Evolutionary conservation across 2,797 vertebrate genomes (phyloP), one percentile per base, ranked within the genome.

Genomic region (Siniperca obscura): DNA sequence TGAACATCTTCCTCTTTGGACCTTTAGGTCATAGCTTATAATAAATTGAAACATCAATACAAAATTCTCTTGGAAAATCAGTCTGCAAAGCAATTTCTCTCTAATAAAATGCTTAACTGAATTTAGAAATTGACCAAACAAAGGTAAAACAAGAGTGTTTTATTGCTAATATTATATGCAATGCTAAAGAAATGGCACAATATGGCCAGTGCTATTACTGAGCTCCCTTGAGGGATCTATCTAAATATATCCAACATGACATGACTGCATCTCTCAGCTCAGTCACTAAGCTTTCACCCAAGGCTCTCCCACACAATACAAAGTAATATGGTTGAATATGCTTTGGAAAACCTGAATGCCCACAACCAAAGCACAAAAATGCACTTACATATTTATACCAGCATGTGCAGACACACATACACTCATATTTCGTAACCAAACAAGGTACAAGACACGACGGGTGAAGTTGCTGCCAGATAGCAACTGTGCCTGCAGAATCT

Each of bases 201-300:
- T 86, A 86, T 87, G 80, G 84, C 71, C 75, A 57, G 74, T 50
- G 73, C 78, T 88, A 85, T 84, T 80, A 88, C 80, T 80, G 80
- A 83, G 55, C 46, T 40, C 79, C 89, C 82, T 74, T 21, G 52
- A 77, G 83, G 82, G 80, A 84, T 55, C 42, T 2, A 36, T 88
- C 89, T 91, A 92, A 93, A 93, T 88, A 92, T 91, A 93, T 84
- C 87, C 85, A 82, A 59, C 80, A 78, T 90, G 89, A 89, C 86
- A 88, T 79, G 76, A 86, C 83, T 71, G 82, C 74, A 53, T 89
- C 71, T 67, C 85, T 84, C 70, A 62, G 88, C 78, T 85, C 80
- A 56, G 74, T 79, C 80, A 76, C 85, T 75, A 67, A 78, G 84
- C 80, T 82, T 80, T 81, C 75, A 83, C 74, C 60, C 79, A 86